A percentile compares a stretch with the other conserved stretches of the same genome.
Conservation (phyloP, 1,140 invertebrate species). For the Caenorhabditis tropicalis region DNA sequence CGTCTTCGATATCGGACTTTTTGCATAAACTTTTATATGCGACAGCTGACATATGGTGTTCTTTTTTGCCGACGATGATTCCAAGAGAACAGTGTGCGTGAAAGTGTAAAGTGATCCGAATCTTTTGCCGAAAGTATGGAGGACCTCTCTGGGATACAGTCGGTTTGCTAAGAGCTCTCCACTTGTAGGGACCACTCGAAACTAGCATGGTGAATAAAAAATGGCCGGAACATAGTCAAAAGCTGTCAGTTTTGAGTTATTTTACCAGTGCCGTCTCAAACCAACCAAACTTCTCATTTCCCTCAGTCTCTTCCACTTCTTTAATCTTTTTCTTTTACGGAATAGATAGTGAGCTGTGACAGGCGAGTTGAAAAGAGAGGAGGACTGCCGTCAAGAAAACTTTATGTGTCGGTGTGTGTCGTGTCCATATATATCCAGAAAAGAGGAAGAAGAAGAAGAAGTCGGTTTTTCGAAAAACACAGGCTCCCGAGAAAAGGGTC, state of each 20-base stretch:
- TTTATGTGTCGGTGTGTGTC: neutral
- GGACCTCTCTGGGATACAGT: neutral
- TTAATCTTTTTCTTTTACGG: neutral
- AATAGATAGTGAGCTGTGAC: slow-evolving; percentile 32
- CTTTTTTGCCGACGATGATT: neutral
- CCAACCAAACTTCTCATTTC: neutral
- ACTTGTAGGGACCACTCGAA: neutral
- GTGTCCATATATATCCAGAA: slow-evolving; percentile 37
- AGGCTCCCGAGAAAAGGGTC: neutral
- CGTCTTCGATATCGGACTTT: neutral
- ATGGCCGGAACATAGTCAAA: neutral
- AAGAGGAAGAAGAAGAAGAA: too few relatives aligned
- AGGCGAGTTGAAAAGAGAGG: neutral
- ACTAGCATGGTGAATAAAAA: too few relatives aligned
- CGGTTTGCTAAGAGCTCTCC: too few relatives aligned
- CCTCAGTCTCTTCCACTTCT: neutral
- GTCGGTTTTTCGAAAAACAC: slow-evolving; percentile 21
- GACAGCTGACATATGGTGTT: slow-evolving; percentile 25
- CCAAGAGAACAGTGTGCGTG: neutral
- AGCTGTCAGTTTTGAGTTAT: neutral
- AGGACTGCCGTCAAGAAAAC: slow-evolving; percentile 12
- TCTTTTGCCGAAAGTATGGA: neutral
- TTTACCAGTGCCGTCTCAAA: neutral
- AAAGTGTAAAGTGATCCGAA: slow-evolving; percentile 12
- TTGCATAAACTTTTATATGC: slow-evolving; percentile 38